Base-by-base conservation (phyloP, 1,140 invertebrate genomes). In the Orussus abietinus region DNA sequence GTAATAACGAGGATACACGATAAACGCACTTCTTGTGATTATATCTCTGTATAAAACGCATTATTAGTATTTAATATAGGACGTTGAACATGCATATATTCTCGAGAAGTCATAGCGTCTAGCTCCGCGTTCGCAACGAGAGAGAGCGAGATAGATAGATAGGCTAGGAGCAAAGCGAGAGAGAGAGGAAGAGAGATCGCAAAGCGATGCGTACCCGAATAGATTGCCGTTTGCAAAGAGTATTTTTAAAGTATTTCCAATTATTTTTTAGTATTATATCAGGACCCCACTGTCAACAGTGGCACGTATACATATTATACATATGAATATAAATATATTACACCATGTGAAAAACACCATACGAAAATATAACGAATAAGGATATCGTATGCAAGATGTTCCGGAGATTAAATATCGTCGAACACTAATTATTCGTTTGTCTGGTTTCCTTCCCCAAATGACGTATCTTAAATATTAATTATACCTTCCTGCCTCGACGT, bases 201-300 rank as follows among this genome's bases (percentile, higher is more conserved):
- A n/a, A n/a, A n/a, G n/a, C n/a, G n/a, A n/a, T n/a, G 42, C 45
- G 45, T 30, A 51, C 49, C 47, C 45, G 38, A 45, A 47, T 50
- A 52, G 50, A 50, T 62, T 52, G 49, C 57, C 51, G 60, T 65
- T 64, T 67, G 63, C 63, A 67, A 63, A 69, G 64, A 70, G 62
- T 70, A 69, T 69, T 69, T 69, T 67, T 67, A 64, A 71, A 69
- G 64, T 69, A 69, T 71, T 71, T 62, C 49, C 55, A 59, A 64
- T 66, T 62, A 65, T 66, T 67, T 71, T 66, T 65, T 69, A 72
- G 66, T 70, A 72, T 69, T 72, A 68, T 51, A 58, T 38, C 55
- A 58, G 38, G 43, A 42, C 37, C 42, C 47, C 42, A 52, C 42
- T 54, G 30, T 20, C 25, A 19, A 47, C 22, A 39, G 41, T 53